Conservation (phyloP, 2,113 vertebrate species). For the Falco punctatus region DNA sequence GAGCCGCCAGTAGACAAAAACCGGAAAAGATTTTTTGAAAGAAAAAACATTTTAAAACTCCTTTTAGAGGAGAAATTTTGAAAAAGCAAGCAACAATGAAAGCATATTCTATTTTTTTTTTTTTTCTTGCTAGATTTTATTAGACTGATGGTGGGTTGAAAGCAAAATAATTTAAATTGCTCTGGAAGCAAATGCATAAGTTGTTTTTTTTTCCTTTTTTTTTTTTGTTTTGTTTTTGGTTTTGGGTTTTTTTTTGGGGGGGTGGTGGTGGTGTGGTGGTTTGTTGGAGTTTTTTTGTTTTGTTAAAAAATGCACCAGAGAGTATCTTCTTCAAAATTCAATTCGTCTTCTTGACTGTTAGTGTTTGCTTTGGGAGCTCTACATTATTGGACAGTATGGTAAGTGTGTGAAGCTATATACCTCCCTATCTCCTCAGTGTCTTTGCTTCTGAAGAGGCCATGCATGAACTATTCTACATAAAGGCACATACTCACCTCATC, state of each 20-base stretch:
- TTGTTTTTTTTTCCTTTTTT: background rate
- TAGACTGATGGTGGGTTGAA: background rate
- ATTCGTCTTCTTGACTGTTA: slow-evolving; percentile 22
- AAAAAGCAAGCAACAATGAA: background rate
- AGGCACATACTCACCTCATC: background rate
- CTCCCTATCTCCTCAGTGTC: background rate
- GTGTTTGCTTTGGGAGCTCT: slow-evolving; percentile 23
- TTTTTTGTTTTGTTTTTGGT: no score
- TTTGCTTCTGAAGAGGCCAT: background rate
- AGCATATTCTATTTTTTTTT: background rate
- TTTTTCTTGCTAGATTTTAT: background rate
- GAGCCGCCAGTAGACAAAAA: background rate
- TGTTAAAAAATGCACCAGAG: background rate
- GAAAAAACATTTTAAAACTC: background rate
- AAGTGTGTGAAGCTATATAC: background rate
- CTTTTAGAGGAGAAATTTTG: background rate
- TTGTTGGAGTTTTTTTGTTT: background rate
- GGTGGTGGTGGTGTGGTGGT: background rate
- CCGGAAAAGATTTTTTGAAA: background rate
- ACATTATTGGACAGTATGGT: background rate
- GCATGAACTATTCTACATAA: background rate
- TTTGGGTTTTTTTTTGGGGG: background rate
- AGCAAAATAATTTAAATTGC: background rate
- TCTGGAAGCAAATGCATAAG: background rate
- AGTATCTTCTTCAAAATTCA: slow-evolving; percentile 19